Conservation (phyloP, 2,888 invertebrate species). For the Pyrgus malvae region DNA sequence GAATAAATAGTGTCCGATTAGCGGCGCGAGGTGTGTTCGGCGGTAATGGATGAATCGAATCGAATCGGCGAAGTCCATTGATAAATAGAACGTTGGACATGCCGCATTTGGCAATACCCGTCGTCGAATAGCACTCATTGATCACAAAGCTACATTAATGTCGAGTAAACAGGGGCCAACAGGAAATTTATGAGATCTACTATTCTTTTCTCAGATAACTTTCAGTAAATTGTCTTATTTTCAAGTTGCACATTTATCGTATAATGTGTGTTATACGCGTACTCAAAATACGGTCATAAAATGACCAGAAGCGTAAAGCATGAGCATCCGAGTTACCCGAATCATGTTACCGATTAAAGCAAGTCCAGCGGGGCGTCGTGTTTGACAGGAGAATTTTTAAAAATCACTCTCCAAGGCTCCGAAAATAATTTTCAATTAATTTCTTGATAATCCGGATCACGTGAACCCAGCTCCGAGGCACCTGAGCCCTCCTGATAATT, state of each 20-base stretch:
- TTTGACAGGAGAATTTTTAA: conserved; percentile 65
- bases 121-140: neutral
- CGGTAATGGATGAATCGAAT: conserved; percentile 63
- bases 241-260: no score
- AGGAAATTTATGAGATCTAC: neutral
- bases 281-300: neutral
- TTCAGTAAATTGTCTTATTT: no score
- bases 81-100: conserved; percentile 54
- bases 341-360: conserved; percentile 46
- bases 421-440: conserved; percentile 77
- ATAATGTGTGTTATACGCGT: no score
- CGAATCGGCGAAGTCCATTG: conserved; percentile 52
- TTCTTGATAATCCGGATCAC: conserved; percentile 76
- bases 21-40: conserved; percentile 61
- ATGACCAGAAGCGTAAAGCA: neutral
- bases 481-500: conserved; percentile 55
- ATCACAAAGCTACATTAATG: neutral
- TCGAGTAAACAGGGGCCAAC: neutral
- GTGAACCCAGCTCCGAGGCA: conserved; percentile 46
- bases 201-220: no score
- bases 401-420: conserved; percentile 55
- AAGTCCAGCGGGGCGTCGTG: conserved; percentile 42
- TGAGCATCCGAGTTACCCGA: conserved; percentile 52
- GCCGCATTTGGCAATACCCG: conserved; percentile 51
- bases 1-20: conserved; percentile 74